These are phyloP conservation scores for Mesoclemmys tuberculata DNA, from an alignment of 2,113 vertebrate genomes.

Conservation along the genomic window DNA sequence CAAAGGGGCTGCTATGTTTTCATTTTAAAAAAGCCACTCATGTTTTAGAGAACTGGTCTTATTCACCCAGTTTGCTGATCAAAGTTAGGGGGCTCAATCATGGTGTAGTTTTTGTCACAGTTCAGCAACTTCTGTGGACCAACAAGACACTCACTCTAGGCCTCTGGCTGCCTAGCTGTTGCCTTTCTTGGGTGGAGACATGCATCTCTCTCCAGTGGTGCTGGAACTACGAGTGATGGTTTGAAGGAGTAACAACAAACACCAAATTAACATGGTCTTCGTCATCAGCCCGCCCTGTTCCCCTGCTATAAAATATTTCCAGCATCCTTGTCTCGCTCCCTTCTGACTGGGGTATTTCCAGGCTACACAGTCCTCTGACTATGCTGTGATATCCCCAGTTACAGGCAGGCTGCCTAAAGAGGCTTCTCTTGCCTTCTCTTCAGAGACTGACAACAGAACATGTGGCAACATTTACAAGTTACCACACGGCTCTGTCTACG, in stretches of 20 bases:
- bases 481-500: background rate
- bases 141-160: background rate
- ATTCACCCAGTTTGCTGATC: background rate
- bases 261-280: no score
- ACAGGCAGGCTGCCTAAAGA: background rate
- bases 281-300: no score
- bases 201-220: background rate
- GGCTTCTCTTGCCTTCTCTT: background rate
- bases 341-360: background rate
- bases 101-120: background rate
- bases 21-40: background rate
- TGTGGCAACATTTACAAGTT: background rate
- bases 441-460: background rate
- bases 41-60: conserved; percentile 16
- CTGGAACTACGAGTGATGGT: no score
- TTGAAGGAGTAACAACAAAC: no score
- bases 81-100: conserved; percentile 13
- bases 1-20: conserved; percentile 20
- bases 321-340: no score
- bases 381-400: background rate
- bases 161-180: background rate
- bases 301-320: no score
- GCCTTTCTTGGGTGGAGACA: background rate
- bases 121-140: background rate
- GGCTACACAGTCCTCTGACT: background rate